Evolutionary conservation across 2,797 vertebrate species (phyloP), one percentile per base, ranked within the genome.

Genomic region (Scleropages formosus): DNA sequence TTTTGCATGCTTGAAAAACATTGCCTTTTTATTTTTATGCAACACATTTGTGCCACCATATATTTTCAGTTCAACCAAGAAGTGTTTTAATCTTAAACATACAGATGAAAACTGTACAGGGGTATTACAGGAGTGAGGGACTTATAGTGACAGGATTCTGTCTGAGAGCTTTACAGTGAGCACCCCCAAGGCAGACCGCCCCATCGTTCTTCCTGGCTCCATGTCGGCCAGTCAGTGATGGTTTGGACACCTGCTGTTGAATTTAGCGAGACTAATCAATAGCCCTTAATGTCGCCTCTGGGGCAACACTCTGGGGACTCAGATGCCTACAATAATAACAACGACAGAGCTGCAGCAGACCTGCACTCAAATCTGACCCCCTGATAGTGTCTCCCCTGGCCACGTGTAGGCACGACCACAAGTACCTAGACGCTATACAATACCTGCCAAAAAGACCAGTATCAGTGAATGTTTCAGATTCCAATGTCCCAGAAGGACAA

Each of bases 251-350:
- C 85, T 82, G 83, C 86, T 87, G 86, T 84, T 83, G 78, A 75
- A 88, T 88, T 84, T 87, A 86, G 87, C 86, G 78, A 88, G 85
- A 85, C 84, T 77, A 84, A 92, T 92, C 91, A 87, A 92, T 91
- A 90, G 73, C 72, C 82, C 80, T 87, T 90, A 90, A 92, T 89
- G 88, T 87, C 81, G 88, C 83, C 80, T 62, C 84, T 81, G 87
- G 80, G 84, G 78, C 84, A 83, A 81, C 85, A 72, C 84, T 80
- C 87, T 84, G 88, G 89, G 90, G 90, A 90, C 89, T 84, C 84
- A 86, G 78, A 88, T 89, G 86, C 86, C 86, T 84, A 87, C 83
- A 84, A 85, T 82, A 81, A 78, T 75, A 75, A 78, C 49, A 9
- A 27, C 46, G 51, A 24, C 39, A 1, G 18, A 26, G 66, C 74